These are phyloP conservation scores for Lepidothrix coronata DNA, from an alignment of 2,113 vertebrate genomes.

Conservation along the genomic window DNA sequence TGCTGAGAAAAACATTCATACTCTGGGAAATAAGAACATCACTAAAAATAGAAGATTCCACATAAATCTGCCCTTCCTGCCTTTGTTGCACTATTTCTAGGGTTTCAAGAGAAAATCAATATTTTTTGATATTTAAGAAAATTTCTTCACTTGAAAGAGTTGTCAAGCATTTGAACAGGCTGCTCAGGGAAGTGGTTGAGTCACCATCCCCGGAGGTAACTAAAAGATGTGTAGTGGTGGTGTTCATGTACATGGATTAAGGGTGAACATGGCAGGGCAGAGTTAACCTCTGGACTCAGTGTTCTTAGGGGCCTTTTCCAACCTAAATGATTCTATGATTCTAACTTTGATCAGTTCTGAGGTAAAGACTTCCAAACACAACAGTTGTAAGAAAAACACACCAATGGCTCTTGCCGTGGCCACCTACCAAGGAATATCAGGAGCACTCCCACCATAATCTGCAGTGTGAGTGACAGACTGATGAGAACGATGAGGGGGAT, in stretches of 20 bases:
- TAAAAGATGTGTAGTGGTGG: not conserved
- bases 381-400: not conserved
- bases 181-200: not conserved
- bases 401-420: not conserved
- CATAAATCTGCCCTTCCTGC: not conserved
- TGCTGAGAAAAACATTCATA: not conserved
- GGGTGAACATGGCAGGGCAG: not conserved
- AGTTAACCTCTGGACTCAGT: not conserved
- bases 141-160: not conserved
- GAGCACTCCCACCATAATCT: slow-evolving; percentile 87
- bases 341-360: not conserved
- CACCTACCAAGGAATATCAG: slow-evolving; percentile 94
- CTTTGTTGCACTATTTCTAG: not conserved
- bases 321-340: not conserved
- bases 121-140: not conserved
- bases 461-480: slow-evolving; percentile 86
- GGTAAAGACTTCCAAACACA: not conserved
- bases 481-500: slow-evolving; percentile 85
- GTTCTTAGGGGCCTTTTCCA: not conserved
- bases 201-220: not conserved
- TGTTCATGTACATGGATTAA: not conserved
- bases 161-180: not conserved
- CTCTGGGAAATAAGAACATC: not conserved
- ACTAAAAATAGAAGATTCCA: not conserved
- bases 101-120: not conserved